Evolutionary conservation across 2,888 invertebrate species (phyloP), one percentile per base, ranked within the genome.

Genomic region (Drosophila monieri): DNA sequence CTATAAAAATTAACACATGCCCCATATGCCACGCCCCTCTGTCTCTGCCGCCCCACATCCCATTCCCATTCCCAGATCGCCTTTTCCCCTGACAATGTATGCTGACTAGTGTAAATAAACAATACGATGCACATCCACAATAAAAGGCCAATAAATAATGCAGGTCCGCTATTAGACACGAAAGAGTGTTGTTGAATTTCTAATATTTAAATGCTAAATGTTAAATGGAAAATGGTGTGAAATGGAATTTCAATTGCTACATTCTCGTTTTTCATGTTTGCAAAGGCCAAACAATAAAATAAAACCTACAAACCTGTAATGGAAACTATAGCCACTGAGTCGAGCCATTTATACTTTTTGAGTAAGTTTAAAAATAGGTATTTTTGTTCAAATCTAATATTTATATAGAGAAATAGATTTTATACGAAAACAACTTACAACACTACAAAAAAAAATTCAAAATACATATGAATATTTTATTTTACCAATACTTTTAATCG

Each of bases 1-100:
- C 60, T 59, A 83, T 83, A 67, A 78, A 78, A 83, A 73, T 76
- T 55, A 79, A 67, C 74, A 79, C 77, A 80, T 76, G 67, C 55
- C 52, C 44, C 39, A 47, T 44, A 49, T 54, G 39, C 62, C 49
- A 10, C 14, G 23, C 21, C 27, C 27, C 27, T 27, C 9, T 27
- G 8, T 2, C 44, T 44, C 12, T 25, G 4, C 6, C 25, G 14
- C 25, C 14, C 43, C 41, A 49, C 1, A 4, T 39, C 15, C 43
- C 9, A 18, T 18, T 8, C 32, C 8, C 49, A 43, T 51, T 46
- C 30, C 12, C n/a, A 15, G n/a, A 3, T 21, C 12, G 46, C 21
- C 59, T 48, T 65, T 62, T 49, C 18, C 21, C 12, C 48, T 52
- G 61, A 43, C 41, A 54, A 35, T 57, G 46, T 57, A 54, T 44